Conservation (phyloP, 2,113 vertebrate genomes). For the Syngnathus scovelli region DNA sequence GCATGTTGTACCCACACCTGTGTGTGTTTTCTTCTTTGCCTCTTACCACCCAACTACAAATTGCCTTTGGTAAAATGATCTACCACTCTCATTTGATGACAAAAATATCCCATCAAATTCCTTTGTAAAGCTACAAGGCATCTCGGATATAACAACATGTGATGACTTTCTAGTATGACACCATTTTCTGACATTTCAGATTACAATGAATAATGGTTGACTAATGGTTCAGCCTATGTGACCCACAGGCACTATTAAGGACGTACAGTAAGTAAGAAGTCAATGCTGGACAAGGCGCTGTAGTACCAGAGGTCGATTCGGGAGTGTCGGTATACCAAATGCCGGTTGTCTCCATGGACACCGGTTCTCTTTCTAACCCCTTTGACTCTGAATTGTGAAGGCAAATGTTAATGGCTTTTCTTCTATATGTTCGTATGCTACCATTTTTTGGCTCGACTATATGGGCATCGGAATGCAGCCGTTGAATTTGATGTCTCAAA, state of each 20-base stretch:
- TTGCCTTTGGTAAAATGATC: not conserved
- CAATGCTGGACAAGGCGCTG: slow-evolving; percentile 23
- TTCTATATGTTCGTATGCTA: slow-evolving; percentile 1
- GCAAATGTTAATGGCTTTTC: slow-evolving; percentile 31
- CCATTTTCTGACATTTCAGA: not conserved
- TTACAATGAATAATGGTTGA: not conserved
- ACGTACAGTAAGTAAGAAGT: not conserved
- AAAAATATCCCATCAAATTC: not conserved
- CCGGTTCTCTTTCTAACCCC: slow-evolving; percentile 23
- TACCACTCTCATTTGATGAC: not conserved
- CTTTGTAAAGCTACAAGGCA: not conserved
- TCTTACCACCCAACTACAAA: not conserved
- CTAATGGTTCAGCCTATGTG: not conserved
- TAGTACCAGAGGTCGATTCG: slow-evolving; percentile 18
- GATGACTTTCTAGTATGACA: not conserved
- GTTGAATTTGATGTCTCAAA: not conserved
- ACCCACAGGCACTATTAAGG: not conserved
- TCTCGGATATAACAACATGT: not conserved
- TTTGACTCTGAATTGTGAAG: slow-evolving; percentile 47
- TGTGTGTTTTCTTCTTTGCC: too few species aligned
- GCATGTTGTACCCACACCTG: too few species aligned
- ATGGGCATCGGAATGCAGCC: not conserved
- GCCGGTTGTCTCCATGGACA: slow-evolving; percentile 35
- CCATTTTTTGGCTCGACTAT: not conserved
- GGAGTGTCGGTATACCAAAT: slow-evolving; percentile 31